Percentiles rank a stretch among this genome's conserved stretches.
Conservation (phyloP, 1,140 invertebrate species). For the Zaprionus nigranus region DNA sequence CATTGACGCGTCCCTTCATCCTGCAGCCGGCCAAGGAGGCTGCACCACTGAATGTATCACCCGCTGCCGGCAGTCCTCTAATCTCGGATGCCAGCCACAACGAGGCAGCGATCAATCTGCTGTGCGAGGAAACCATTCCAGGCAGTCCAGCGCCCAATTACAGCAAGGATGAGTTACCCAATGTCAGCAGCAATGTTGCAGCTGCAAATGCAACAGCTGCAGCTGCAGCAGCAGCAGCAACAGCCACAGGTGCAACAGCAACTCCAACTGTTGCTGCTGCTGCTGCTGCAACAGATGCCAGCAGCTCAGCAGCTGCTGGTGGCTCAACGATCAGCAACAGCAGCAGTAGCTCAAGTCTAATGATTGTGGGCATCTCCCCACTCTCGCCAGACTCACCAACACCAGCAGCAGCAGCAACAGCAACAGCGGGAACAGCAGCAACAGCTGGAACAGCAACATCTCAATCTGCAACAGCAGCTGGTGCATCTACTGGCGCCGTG, state of each 20-base stretch:
- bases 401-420: slow-evolving; percentile 10
- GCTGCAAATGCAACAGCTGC: background rate
- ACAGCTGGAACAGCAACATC: slow-evolving; percentile 13
- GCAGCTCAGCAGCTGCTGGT: background rate
- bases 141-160: slow-evolving; percentile 91
- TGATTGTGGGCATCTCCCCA: slow-evolving; percentile 47
- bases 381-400: slow-evolving; percentile 52
- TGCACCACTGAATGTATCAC: slow-evolving; percentile 33
- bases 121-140: slow-evolving; percentile 96
- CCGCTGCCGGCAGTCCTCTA: slow-evolving; percentile 54
- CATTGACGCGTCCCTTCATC: slow-evolving; percentile 40
- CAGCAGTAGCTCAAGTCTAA: slow-evolving; percentile 23
- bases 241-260: background rate
- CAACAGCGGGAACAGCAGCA: slow-evolving; percentile 23
- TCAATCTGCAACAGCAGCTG: background rate
- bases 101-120: slow-evolving; percentile 87
- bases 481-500: background rate
- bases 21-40: slow-evolving; percentile 53
- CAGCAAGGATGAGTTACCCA: slow-evolving; percentile 80
- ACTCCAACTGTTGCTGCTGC: background rate
- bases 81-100: slow-evolving; percentile 73
- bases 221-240: background rate
- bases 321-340: background rate
- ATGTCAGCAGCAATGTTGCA: background rate
- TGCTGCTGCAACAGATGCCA: background rate